Conservation (phyloP, 2,888 invertebrate species). For the Pristionchus maxplancki region DNA sequence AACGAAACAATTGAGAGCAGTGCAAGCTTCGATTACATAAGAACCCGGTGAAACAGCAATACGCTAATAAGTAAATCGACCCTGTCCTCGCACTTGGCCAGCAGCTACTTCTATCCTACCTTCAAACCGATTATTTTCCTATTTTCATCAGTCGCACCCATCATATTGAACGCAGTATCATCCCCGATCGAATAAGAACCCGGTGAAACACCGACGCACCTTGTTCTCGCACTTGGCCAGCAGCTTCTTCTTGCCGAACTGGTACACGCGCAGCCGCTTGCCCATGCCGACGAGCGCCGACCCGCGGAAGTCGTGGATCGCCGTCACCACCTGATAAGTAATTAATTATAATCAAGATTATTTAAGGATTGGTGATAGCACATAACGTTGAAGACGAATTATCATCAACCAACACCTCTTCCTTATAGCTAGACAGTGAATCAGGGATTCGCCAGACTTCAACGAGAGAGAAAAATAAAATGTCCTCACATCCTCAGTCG, state of each 20-base stretch:
- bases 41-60: background rate
- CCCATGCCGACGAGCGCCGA: conserved; percentile 93
- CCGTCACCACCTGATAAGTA: conserved; percentile 80
- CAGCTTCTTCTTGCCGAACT: conserved; percentile 95
- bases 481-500: conserved; percentile 76
- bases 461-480: background rate
- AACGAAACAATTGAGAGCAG: too few species aligned
- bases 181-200: background rate
- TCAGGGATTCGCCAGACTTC: background rate
- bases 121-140: too few species aligned
- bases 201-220: conserved; percentile 77
- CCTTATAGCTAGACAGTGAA: too few species aligned
- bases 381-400: too few species aligned
- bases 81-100: conserved; percentile 97
- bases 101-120: conserved; percentile 94
- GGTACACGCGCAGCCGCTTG: conserved; percentile 91
- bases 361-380: too few species aligned
- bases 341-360: background rate
- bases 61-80: conserved; percentile 74
- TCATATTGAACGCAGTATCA: background rate
- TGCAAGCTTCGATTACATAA: too few species aligned
- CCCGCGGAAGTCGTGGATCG: conserved; percentile 92
- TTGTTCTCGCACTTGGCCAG: conserved; percentile 97
- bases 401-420: too few species aligned
- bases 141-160: too few species aligned